These are phyloP conservation scores for Brachyhypopomus gauderio DNA, from an alignment of 2,113 vertebrate genomes.

Conservation along the genomic window DNA sequence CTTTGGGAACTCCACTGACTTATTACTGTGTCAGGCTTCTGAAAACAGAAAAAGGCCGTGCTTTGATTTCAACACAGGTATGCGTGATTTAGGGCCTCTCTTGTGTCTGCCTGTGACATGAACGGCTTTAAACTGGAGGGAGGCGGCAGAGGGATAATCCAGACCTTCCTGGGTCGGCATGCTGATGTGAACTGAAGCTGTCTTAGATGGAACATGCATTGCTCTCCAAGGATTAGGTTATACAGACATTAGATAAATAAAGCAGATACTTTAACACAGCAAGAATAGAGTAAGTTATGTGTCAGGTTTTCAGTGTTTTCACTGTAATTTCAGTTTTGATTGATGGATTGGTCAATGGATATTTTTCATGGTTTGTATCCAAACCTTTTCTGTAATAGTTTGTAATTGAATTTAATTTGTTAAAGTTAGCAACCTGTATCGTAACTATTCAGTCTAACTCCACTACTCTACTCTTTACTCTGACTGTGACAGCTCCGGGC, in stretches of 20 bases:
- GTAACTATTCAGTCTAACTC: not conserved
- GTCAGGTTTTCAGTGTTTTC: too few species aligned
- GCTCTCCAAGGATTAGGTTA: not conserved
- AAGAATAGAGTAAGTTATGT: not conserved
- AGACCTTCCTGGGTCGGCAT: conserved; percentile 8
- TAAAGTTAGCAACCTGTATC: too few species aligned
- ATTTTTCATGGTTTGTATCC: too few species aligned
- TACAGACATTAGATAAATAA: not conserved
- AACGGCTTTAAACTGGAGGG: conserved; percentile 25
- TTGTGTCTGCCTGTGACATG: conserved; percentile 17
- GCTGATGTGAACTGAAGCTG: not conserved
- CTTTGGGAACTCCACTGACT: conserved; percentile 39
- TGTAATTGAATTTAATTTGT: too few species aligned
- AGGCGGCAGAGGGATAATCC: conserved; percentile 30
- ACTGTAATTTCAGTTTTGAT: not conserved
- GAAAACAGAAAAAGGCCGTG: conserved; percentile 6
- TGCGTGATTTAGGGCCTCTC: conserved; percentile 44
- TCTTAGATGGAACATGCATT: not conserved
- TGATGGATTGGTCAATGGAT: not conserved
- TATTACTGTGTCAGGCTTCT: conserved; percentile 42
- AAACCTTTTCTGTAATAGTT: too few species aligned
- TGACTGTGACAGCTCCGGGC: not conserved
- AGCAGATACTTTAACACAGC: not conserved
- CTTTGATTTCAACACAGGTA: conserved; percentile 39
- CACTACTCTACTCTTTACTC: not conserved